Evolutionary conservation across 2,113 vertebrate species (phyloP).

Genomic region (Urocolius indicus): DNA sequence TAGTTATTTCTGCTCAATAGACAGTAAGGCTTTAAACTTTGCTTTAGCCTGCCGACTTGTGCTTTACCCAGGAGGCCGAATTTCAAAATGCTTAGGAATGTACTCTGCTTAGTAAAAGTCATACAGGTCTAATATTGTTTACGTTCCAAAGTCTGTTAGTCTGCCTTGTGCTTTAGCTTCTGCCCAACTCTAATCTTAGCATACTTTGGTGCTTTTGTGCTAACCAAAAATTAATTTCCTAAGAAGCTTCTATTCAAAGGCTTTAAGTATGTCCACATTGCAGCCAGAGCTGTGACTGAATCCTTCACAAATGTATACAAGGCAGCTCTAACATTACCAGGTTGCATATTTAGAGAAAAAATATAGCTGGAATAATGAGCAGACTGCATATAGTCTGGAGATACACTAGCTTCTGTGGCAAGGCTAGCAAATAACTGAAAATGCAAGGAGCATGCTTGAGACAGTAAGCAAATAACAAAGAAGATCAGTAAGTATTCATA

Average conservation of each 20-base stretch:
- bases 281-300: neutral
- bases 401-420: neutral
- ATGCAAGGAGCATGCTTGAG: neutral
- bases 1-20: neutral
- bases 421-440: neutral
- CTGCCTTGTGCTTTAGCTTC: neutral
- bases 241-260: neutral
- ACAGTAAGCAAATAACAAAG: neutral
- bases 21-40: neutral
- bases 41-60: neutral
- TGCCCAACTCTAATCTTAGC: neutral
- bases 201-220: neutral
- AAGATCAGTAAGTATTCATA: neutral
- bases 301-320: neutral
- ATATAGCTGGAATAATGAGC: neutral
- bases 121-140: neutral
- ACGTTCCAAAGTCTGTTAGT: neutral
- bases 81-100: neutral
- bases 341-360: neutral
- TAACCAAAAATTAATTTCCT: neutral
- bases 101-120: neutral
- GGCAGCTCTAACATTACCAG: neutral
- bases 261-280: neutral
- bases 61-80: neutral
- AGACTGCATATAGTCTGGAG: neutral